Evolutionary conservation across 2,797 vertebrate species (phyloP).

Genomic region (Chromobotia macracanthus): DNA sequence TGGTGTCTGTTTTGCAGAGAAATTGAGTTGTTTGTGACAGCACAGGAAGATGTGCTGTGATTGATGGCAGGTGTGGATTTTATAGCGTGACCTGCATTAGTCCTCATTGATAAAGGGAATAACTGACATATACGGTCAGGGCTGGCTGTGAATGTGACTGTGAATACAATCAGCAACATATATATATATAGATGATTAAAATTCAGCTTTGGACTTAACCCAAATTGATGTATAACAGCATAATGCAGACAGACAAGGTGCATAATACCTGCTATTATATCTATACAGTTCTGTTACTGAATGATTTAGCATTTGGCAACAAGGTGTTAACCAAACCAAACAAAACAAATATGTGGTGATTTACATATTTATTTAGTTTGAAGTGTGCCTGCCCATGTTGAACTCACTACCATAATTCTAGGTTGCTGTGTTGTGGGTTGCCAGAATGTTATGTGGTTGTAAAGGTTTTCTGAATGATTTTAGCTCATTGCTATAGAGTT

Average conservation of each 20-base stretch:
- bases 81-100: conserved; percentile 8
- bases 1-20: background rate
- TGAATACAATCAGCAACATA: conserved; percentile 2
- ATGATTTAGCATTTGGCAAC: background rate
- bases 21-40: background rate
- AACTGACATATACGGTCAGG: background rate
- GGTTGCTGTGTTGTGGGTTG: no score
- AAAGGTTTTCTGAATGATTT: no score
- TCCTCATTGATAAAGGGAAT: conserved; percentile 2
- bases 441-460: no score
- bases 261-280: conserved; percentile 28
- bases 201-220: conserved; percentile 14
- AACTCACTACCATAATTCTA: no score
- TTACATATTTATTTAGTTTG: no score
- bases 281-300: conserved; percentile 2
- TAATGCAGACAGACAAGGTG: conserved; percentile 5
- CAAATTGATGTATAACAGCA: conserved; percentile 11
- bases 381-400: no score
- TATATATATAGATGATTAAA: conserved; percentile 29
- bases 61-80: conserved; percentile 14
- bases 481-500: no score
- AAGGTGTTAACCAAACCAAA: background rate
- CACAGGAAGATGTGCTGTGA: background rate
- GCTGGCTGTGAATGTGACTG: background rate
- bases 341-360: background rate